Evolutionary conservation across 2,888 invertebrate genomes (phyloP), one percentile per base, ranked within the genome.

Genomic region (Lepidocyrtinus sp.): DNA sequence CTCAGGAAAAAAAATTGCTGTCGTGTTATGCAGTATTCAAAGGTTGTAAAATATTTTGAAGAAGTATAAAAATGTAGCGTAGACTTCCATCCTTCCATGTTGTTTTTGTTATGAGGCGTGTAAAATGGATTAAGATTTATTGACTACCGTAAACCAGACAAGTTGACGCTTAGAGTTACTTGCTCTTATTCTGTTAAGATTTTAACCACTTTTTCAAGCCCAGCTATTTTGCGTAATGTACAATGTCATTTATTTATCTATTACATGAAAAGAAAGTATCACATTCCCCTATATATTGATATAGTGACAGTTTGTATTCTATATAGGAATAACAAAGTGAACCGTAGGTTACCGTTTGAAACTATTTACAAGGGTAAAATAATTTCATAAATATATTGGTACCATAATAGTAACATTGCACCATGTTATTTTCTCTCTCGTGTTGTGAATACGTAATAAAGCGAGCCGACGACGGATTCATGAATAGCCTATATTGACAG

Each of bases 91-190:
- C n/a, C n/a, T n/a, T n/a, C n/a, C n/a, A 36, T 36, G 36, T 36
- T 50, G 50, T 50, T 50, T 17, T 25, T 63, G 63, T 63, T 63
- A 62, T 71, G 75, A 71, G 68, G 71, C 75, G 71, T 81, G 75
- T 81, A 81, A 81, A 81, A 75, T 71, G 81, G 81, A 81, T 81
- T 81, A 75, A 81, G 81, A 81, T 81, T 81, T 81, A 81, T 81
- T 75, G 81, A 81, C 70, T 21, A 67, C 17, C 5, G 55, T 21
- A 21, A 45, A 75, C 22, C 61, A 75, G 80, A 80, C 80, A 79
- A 79, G 74, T 79, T 74, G 79, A 75, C 75, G 75, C 73, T 68
- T 36, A 36, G 36, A n/a, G 17, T 55, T 55, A 55, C 55, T 12
- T 55, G 55, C n/a, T 12, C 17, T 55, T 15, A 67, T n/a, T 3